A percentile compares a stretch with the other conserved stretches of the same genome.
Conservation (phyloP, 1,140 invertebrate species). For the Brachystomella parvula region DNA sequence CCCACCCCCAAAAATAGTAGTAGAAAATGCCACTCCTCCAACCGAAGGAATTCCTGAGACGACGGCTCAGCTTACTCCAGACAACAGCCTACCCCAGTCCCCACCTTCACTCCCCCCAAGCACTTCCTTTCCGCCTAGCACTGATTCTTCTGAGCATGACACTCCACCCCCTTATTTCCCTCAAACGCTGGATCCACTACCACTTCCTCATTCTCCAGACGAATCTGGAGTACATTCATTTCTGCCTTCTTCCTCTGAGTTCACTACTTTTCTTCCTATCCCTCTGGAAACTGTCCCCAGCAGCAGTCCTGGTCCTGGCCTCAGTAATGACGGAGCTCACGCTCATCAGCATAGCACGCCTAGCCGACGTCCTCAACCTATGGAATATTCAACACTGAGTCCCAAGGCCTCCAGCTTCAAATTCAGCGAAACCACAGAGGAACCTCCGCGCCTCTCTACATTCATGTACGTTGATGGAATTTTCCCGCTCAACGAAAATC, state of each 20-base stretch:
- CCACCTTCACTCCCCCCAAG: background rate
- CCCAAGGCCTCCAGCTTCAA: conserved; percentile 2
- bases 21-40: conserved; percentile 3
- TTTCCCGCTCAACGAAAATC: conserved; percentile 10
- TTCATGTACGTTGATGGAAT: conserved; percentile 31
- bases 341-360: conserved; percentile 29
- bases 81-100: background rate
- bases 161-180: background rate
- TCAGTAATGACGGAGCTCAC: conserved; percentile 28
- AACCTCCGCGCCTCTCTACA: conserved; percentile 30
- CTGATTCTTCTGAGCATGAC: background rate
- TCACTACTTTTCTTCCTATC: conserved; percentile 37
- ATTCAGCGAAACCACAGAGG: conserved; percentile 11
- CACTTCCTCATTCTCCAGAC: conserved; percentile 26
- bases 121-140: background rate
- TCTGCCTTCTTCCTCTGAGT: conserved; percentile 32
- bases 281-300: conserved; percentile 38
- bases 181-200: conserved; percentile 33
- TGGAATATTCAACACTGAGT: conserved; percentile 35
- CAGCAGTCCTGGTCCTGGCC: conserved; percentile 32
- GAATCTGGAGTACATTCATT: conserved; percentile 33
- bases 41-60: background rate
- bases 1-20: background rate
- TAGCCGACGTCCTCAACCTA: conserved; percentile 32
- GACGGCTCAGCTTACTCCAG: background rate